Conservation (phyloP, 2,797 vertebrate genomes). For the Sandelia bainsii region DNA sequence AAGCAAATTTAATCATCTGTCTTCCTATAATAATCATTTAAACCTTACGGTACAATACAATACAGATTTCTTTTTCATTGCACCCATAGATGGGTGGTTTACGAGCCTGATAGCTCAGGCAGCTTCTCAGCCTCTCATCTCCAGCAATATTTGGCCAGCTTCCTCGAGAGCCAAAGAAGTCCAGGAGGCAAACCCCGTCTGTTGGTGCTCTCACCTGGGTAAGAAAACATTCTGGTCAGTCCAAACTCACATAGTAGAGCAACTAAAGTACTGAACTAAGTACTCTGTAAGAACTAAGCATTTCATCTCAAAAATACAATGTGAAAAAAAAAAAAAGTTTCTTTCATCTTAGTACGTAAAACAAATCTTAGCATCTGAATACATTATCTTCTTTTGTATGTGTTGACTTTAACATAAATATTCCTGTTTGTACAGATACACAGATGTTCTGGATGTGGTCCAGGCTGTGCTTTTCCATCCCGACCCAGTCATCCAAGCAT, state of each 20-base stretch:
- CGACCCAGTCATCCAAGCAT: conserved; percentile 87
- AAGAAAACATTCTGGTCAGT: conserved; percentile 51
- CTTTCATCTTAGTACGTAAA: neutral
- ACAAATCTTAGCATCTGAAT: neutral
- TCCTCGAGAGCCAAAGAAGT: conserved; percentile 86
- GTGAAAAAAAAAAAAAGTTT: neutral
- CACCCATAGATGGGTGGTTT: conserved; percentile 90
- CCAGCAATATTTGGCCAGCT: conserved; percentile 89
- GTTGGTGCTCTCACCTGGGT: conserved; percentile 93
- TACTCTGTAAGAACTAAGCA: neutral
- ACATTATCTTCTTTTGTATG: neutral
- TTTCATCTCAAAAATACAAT: neutral
- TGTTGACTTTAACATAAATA: neutral
- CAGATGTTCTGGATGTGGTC: conserved; percentile 92
- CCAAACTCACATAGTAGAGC: neutral
- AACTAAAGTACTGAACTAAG: neutral
- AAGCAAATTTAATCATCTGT: neutral
- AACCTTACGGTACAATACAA: neutral
- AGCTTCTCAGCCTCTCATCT: conserved; percentile 91
- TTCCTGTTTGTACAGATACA: conserved; percentile 85
- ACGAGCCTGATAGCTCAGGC: conserved; percentile 88
- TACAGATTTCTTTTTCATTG: conserved; percentile 2
- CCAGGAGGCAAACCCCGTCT: conserved; percentile 80
- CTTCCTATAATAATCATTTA: neutral
- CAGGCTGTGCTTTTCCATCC: conserved; percentile 94